phyloP scores from a whole-genome alignment of 2,113 vertebrate genomes.

The Procavia capensis region DNA sequence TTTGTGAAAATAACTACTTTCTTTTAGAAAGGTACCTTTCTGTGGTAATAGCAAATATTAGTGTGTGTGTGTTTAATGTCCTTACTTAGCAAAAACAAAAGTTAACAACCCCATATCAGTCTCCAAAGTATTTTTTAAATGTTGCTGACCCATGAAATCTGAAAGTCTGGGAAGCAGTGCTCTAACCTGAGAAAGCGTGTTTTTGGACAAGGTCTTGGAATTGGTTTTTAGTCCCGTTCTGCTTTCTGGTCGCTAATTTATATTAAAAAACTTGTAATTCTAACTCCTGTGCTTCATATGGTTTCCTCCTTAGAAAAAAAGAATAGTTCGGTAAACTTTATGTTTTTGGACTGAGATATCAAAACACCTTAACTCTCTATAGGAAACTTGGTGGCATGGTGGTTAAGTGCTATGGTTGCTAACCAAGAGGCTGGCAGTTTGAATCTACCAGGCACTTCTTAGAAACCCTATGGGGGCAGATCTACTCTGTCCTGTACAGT shows the following conservation, averaged over 20 bases:
- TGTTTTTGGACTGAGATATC: not conserved
- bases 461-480: no score
- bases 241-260: not conserved
- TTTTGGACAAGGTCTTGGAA: slow-evolving; percentile 5
- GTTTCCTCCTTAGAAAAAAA: slow-evolving; percentile 19
- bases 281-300: not conserved
- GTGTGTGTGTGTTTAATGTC: not conserved
- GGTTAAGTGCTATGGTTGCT: no score
- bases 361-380: not conserved
- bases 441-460: no score
- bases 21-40: slow-evolving; percentile 34
- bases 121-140: slow-evolving; percentile 50
- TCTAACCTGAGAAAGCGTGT: slow-evolving; percentile 29
- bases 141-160: slow-evolving; percentile 60
- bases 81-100: slow-evolving; percentile 45
- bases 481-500: no score
- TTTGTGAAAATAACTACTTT: no score
- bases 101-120: not conserved
- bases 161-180: slow-evolving; percentile 33
- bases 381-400: no score
- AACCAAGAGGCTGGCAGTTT: no score
- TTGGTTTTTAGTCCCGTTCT: not conserved
- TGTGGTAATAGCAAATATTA: not conserved
- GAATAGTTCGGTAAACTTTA: not conserved
- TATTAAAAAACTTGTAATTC: not conserved